Conservation (phyloP, 2,797 vertebrate genomes). For the Clarias pachynema region DNA sequence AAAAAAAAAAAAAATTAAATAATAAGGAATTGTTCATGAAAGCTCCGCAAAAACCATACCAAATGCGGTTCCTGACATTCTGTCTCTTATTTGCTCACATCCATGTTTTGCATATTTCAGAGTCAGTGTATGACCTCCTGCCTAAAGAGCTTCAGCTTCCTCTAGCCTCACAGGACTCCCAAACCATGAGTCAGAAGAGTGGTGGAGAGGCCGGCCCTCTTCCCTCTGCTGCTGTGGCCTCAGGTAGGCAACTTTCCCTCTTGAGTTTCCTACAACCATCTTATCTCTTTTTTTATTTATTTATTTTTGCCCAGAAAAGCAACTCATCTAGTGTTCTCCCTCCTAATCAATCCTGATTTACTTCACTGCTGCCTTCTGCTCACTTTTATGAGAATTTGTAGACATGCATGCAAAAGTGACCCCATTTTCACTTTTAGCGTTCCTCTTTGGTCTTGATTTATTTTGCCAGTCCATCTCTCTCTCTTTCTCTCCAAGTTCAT, state of each 20-base stretch:
- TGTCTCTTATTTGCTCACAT: background rate
- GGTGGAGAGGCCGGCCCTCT: constrained; percentile 96
- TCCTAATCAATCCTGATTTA: constrained; percentile 8
- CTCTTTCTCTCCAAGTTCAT: constrained; percentile 2
- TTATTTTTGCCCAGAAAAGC: constrained; percentile 63
- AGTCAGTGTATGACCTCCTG: constrained; percentile 99
- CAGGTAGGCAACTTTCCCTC: constrained; percentile 85
- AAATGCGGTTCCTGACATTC: background rate
- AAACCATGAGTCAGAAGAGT: constrained; percentile 98
- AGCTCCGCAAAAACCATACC: background rate
- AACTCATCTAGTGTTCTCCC: background rate
- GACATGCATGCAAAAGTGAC: background rate
- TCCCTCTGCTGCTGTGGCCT: constrained; percentile 90
- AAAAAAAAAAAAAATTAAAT: background rate
- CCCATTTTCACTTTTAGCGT: background rate
- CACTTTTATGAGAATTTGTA: constrained; percentile 7
- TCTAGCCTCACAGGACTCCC: constrained; percentile 84
- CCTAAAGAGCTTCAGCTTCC: constrained; percentile 99
- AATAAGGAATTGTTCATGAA: background rate
- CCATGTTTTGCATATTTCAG: constrained; percentile 66
- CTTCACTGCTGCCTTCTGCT: constrained; percentile 24
- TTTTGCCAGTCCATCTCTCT: background rate
- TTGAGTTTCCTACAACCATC: constrained; percentile 61
- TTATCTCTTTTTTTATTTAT: constrained; percentile 61
- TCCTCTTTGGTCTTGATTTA: background rate